Conservation (phyloP, 2,113 vertebrate species). For the Gymnorhina tibicen region DNA sequence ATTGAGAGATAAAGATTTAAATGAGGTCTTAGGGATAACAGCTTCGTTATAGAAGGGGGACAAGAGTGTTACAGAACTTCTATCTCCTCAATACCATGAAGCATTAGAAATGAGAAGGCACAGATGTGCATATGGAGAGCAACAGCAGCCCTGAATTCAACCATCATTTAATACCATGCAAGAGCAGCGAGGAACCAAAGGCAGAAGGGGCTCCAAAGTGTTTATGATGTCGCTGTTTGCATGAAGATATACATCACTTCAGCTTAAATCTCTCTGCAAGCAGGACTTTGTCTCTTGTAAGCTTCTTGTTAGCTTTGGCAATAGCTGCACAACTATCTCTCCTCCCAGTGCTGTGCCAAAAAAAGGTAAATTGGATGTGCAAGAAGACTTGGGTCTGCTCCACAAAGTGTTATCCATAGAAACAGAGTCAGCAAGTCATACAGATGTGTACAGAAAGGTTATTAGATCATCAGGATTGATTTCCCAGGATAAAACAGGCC, state of each 20-base stretch:
- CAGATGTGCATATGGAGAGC: not conserved
- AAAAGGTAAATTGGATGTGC: slow-evolving; percentile 13
- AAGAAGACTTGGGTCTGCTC: not conserved
- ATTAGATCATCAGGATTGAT: not conserved
- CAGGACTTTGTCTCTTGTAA: not conserved
- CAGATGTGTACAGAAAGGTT: not conserved
- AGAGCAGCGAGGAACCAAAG: fast-evolving
- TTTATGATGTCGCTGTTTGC: not conserved
- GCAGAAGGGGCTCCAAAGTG: not conserved
- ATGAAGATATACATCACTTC: not conserved
- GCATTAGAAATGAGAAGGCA: not conserved
- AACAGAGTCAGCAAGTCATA: not conserved
- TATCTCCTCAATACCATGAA: not conserved
- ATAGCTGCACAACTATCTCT: not conserved
- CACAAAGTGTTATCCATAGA: not conserved
- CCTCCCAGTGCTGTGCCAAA: not conserved
- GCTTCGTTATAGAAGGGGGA: not conserved
- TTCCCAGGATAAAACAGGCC: not conserved
- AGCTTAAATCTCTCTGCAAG: not conserved
- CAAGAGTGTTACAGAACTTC: not conserved
- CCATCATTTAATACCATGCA: not conserved
- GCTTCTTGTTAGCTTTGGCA: slow-evolving; percentile 22
- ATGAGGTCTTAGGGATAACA: not conserved
- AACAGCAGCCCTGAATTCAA: not conserved
- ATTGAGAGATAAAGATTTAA: not conserved